Base-by-base conservation (phyloP, 2,888 invertebrate species). In the Lepidochitona cinerea region DNA sequence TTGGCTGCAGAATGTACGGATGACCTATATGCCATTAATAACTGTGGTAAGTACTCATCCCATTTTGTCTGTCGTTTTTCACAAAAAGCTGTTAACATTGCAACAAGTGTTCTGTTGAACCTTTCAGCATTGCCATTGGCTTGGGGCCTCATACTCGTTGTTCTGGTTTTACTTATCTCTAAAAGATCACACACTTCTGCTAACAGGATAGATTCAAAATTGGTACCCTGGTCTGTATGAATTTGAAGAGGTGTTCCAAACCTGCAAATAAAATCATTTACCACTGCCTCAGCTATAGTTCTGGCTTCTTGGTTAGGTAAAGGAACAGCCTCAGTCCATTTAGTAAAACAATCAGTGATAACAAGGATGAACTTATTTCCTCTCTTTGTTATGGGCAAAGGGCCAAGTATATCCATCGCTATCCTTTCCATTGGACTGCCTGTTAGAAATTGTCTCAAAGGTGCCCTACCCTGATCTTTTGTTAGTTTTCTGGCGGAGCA, bases 21-120 rank as follows among this genome's bases (percentile, higher is more conserved):
- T 4, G 78, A 72, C 37, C 75, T 26, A 37, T 79, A 79, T 12
- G 76, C 77, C 75, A 78, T 76, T 71, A 75, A 68, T 0, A 78
- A 64, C 23, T 76, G 74, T 6, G 68, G 76, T 3, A 78, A 70
- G 26, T 74, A 71, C 6, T 23, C 33, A 37, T 79, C 78, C 79
- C 73, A 78, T 4, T 71, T 6, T 6, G 37, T 66, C 64, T 79
- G 75, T 0, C 74, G 29, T 37, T 54, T 26, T 37, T 73, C 12
- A 36, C 73, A 73, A 37, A 68, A 73, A n/a, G 67, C 35, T 5
- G 59, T 71, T 18, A 75, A 32, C 73, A 75, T 75, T 2, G 66
- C 29, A 1, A 49, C 29, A 14, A 79, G 69, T 0, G 79, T 79
- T 9, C 77, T 37, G 37, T 79, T 79, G 52, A 77, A 79, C 6